phyloP scores from a whole-genome alignment of 2,797 vertebrate genomes.

The Jordanella pulchra region DNA sequence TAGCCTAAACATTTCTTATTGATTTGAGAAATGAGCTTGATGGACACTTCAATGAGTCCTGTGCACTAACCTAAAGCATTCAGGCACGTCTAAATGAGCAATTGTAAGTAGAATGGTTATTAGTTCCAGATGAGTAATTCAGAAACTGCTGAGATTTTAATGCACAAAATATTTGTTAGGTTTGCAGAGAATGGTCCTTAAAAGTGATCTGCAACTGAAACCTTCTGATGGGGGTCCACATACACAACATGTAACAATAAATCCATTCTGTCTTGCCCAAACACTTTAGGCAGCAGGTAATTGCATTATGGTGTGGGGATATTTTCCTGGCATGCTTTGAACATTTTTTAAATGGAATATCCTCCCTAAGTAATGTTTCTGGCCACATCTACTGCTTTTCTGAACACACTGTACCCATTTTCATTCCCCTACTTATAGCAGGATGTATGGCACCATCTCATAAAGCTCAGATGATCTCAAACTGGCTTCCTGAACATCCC shows the following conservation, averaged over 20 bases:
- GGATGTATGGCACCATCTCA: background rate
- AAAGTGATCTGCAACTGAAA: background rate
- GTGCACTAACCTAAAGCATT: too few relatives aligned
- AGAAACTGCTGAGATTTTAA: too few relatives aligned
- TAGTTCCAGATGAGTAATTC: too few relatives aligned
- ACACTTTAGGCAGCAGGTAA: background rate
- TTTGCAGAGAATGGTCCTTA: background rate
- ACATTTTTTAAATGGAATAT: too few relatives aligned
- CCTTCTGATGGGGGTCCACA: background rate
- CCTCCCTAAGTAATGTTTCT: too few relatives aligned
- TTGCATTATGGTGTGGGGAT: background rate
- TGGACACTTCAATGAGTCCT: too few relatives aligned
- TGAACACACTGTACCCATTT: too few relatives aligned
- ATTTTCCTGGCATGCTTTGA: background rate
- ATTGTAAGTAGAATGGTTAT: too few relatives aligned
- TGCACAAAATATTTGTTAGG: background rate
- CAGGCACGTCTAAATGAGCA: too few relatives aligned
- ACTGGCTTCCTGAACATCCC: too few relatives aligned
- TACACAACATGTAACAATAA: background rate
- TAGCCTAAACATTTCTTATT: background rate
- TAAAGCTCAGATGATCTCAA: background rate
- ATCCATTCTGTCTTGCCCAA: background rate
- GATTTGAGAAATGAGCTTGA: too few relatives aligned
- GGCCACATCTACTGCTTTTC: too few relatives aligned
- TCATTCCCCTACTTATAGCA: background rate